A percentile compares a stretch with the other conserved stretches of the same genome.
These are phyloP conservation scores for Cremastinae sp. DNA, from an alignment of 2,888 invertebrate species.

Conservation along the genomic window DNA sequence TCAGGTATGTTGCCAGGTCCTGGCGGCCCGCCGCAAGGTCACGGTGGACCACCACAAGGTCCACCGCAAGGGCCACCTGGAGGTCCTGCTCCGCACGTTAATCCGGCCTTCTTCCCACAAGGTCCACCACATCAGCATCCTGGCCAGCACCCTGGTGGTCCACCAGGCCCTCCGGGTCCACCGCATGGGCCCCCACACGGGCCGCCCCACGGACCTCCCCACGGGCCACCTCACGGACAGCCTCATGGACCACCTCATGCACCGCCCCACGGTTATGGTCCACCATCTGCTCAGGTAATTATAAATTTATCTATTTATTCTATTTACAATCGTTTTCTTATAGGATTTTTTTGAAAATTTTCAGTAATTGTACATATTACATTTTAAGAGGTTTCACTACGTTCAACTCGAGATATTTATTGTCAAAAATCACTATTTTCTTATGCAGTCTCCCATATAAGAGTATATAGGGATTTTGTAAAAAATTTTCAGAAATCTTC, in stretches of 20 bases:
- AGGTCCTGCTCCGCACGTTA: conserved; percentile 95
- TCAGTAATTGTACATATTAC: too few relatives aligned
- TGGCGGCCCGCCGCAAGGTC: conserved; percentile 82
- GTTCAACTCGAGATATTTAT: too few relatives aligned
- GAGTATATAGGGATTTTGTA: too few relatives aligned
- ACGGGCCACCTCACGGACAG: conserved; percentile 85
- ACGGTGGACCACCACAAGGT: conserved; percentile 83
- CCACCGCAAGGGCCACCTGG: conserved; percentile 82
- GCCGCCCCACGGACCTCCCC: conserved; percentile 85
- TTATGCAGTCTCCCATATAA: too few relatives aligned
- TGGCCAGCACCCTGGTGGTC: conserved; percentile 83
- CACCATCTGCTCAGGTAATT: conserved; percentile 79
- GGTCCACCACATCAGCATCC: conserved; percentile 83
- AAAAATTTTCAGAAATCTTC: too few relatives aligned
- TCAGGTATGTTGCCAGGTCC: conserved; percentile 77
- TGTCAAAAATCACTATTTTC: too few relatives aligned
- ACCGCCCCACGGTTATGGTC: conserved; percentile 82
- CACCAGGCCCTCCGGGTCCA: conserved; percentile 82
- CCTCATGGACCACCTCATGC: conserved; percentile 85
- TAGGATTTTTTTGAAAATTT: too few relatives aligned
- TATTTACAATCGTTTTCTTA: neutral
- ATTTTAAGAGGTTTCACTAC: too few relatives aligned
- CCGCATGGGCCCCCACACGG: conserved; percentile 87
- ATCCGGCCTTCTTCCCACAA: conserved; percentile 97
- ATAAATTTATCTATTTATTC: neutral